Evolutionary conservation across 2,888 invertebrate genomes (phyloP), one percentile per base, ranked within the genome.

Genomic region (Embidobia sp.): DNA sequence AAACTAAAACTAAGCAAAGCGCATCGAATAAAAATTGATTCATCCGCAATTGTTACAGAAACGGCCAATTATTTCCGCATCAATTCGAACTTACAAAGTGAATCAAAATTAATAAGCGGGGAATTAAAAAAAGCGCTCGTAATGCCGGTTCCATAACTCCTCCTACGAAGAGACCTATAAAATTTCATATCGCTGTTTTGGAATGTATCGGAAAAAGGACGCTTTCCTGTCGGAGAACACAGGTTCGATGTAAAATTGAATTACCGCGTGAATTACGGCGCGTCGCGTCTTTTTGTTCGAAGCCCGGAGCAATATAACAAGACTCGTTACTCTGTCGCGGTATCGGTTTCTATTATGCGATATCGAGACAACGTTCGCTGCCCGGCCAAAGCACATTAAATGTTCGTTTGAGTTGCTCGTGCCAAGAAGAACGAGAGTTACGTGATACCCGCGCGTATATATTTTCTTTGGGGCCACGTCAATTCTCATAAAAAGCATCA

Each of bases 161-260:
- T 35, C 3, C 8, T 29, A 27, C 5, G 33, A 33, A 59, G 11
- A 11, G 31, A 55, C 13, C 49, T 51, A 59, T 69, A 69, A 40
- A 59, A 69, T 42, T 59, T 69, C 51, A 49, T 40, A 27, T 27
- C 31, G 19, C 11, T 29, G 29, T 55, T 72, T 48, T 63, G 37
- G n/a, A 40, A 11, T 48, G 35, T 63, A 72, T 63, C 55, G 55
- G 33, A 22, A 22, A 44, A 53, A 49, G 64, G 59, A 66, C 51
- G 31, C 51, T 64, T 73, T 46, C 72, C 55, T 55, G 13, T 2
- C 29, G 15, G 29, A 37, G 66, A 74, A 74, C 49, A 59, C 57
- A 74, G 61, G 66, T 74, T 74, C 59, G 46, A 74, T 74, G 66
- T 66, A 37, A 74, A 74, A 66, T 74, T 59, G 53, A 59, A 74